Evolutionary conservation across 2,888 invertebrate species (phyloP).

Genomic region (Apomyelois bistriatella): DNA sequence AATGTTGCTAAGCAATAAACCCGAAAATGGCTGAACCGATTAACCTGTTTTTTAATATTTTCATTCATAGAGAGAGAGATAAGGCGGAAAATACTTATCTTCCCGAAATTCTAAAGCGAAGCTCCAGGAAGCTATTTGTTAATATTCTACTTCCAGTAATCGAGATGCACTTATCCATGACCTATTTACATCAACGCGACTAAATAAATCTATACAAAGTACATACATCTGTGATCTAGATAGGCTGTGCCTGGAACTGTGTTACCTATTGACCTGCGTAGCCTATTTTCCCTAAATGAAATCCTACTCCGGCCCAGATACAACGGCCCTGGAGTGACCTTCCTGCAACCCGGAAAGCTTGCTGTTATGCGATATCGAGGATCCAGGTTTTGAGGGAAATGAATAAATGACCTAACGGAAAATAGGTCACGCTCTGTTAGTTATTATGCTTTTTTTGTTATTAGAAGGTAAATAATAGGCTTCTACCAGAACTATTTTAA

Average conservation of each 20-base stretch:
- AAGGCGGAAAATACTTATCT: too few relatives aligned
- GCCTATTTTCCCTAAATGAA: constrained; percentile 19
- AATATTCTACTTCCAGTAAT: neutral
- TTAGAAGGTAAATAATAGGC: too few relatives aligned
- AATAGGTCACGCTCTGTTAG: neutral
- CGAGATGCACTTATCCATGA: neutral
- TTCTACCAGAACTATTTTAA: too few relatives aligned
- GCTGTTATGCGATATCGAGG: neutral
- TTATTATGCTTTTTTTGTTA: too few relatives aligned
- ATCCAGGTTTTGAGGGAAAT: neutral
- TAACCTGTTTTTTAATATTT: too few relatives aligned
- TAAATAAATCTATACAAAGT: constrained; percentile 2
- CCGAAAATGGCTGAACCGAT: too few relatives aligned
- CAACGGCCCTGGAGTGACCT: constrained; percentile 20
- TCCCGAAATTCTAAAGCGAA: too few relatives aligned
- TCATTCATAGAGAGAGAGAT: too few relatives aligned
- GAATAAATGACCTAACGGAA: neutral
- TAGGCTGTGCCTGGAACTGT: constrained; percentile 17
- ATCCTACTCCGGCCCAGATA: constrained; percentile 27
- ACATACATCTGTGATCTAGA: constrained; percentile 16
- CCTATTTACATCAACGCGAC: neutral
- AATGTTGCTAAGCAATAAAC: too few relatives aligned
- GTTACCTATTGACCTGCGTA: constrained; percentile 12
- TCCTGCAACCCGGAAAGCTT: neutral
- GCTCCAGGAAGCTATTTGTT: too few relatives aligned